Conservation (phyloP, 2,113 vertebrate genomes). For the Corythoichthys intestinalis region DNA sequence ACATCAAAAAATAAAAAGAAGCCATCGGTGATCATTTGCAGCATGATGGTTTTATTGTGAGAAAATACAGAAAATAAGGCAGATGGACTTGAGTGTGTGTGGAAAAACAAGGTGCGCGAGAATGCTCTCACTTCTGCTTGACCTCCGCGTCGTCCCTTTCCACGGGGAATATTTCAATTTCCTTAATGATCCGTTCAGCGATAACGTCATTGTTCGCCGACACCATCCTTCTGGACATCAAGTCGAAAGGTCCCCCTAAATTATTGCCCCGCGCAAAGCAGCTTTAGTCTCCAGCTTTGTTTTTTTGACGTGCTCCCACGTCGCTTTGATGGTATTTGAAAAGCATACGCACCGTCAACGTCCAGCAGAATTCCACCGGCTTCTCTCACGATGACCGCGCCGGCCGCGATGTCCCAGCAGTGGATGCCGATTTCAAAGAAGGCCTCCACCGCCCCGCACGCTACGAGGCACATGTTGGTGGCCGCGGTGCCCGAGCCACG, state of each 20-base stretch:
- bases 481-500: slow-evolving; percentile 86
- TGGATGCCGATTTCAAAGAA: slow-evolving; percentile 92
- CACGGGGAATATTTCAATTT: slow-evolving; percentile 77
- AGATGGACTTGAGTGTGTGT: neutral
- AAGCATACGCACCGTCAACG: slow-evolving; percentile 72
- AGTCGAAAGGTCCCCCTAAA: slow-evolving; percentile 82
- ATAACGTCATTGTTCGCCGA: slow-evolving; percentile 76
- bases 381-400: slow-evolving; percentile 82
- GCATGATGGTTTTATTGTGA: slow-evolving; percentile 31
- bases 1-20: neutral
- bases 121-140: slow-evolving; percentile 22
- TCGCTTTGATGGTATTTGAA: neutral
- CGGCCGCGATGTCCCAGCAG: slow-evolving; percentile 91
- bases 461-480: slow-evolving; percentile 90
- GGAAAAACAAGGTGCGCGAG: neutral
- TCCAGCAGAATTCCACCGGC: slow-evolving; percentile 83
- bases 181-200: slow-evolving; percentile 81
- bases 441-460: slow-evolving; percentile 80
- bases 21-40: neutral
- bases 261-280: slow-evolving; percentile 11
- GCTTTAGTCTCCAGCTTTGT: neutral
- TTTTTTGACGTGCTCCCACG: too few species aligned
- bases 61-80: neutral
- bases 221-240: slow-evolving; percentile 89
- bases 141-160: slow-evolving; percentile 74